Evolutionary conservation across 2,888 invertebrate genomes (phyloP).

Genomic region (Drosophila putrida): DNA sequence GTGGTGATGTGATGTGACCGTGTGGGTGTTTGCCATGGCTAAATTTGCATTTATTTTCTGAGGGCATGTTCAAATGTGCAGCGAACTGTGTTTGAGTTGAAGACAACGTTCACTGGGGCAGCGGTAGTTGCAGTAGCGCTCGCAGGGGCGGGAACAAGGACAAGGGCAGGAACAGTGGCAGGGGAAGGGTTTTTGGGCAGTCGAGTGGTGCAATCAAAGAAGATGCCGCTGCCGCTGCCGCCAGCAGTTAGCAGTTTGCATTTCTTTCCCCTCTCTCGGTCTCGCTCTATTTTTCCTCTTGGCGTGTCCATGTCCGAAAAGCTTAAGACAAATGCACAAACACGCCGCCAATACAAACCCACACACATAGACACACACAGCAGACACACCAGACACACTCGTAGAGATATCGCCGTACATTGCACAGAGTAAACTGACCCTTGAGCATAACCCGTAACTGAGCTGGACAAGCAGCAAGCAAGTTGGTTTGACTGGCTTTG

Average conservation of each 20-base stretch:
- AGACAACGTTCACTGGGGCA: constrained; percentile 58
- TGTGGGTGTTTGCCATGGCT: constrained; percentile 59
- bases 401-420: constrained; percentile 5
- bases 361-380: constrained; percentile 21
- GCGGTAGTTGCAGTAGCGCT: constrained; percentile 4
- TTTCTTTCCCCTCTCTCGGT: constrained; percentile 9
- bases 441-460: constrained; percentile 66
- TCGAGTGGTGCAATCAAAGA: constrained; percentile 68
- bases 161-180: background rate
- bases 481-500: constrained; percentile 42
- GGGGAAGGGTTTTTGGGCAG: constrained; percentile 2
- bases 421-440: constrained; percentile 58
- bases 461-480: constrained; percentile 21
- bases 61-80: constrained; percentile 82
- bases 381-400: constrained; percentile 6
- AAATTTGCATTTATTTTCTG: constrained; percentile 80
- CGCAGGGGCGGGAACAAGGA: constrained; percentile 7
- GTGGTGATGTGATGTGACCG: constrained; percentile 19
- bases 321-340: constrained; percentile 66
- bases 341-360: constrained; percentile 19
- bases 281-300: constrained; percentile 31
- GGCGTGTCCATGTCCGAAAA: constrained; percentile 53
- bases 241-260: constrained; percentile 43
- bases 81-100: constrained; percentile 77
- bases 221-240: constrained; percentile 64